These are phyloP conservation scores for Cyprinella venusta DNA, from an alignment of 2,797 vertebrate species.

Conservation along the genomic window DNA sequence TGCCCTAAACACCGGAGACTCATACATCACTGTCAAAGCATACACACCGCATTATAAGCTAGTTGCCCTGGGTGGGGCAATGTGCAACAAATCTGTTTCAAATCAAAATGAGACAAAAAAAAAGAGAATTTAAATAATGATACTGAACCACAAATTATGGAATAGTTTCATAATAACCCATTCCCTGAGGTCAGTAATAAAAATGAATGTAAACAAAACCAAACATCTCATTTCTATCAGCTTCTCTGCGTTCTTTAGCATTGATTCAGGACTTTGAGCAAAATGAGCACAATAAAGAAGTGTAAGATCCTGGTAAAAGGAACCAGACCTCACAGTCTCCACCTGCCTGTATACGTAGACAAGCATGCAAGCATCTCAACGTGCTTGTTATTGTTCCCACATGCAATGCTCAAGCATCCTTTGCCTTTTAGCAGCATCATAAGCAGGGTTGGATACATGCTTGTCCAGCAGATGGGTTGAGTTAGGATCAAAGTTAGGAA, in stretches of 20 bases:
- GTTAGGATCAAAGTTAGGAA: conserved; percentile 47
- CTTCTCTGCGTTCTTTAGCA: background rate
- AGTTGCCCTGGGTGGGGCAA: conserved; percentile 36
- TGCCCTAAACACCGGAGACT: conserved; percentile 33
- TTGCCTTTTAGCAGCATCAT: conserved; percentile 50
- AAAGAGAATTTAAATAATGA: conserved; percentile 23
- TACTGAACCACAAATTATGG: conserved; percentile 19
- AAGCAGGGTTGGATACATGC: conserved; percentile 19
- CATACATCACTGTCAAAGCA: conserved; percentile 54
- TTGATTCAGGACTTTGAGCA: conserved; percentile 9
- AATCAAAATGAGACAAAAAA: conserved; percentile 38
- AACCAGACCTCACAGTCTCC: background rate
- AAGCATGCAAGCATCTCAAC: background rate
- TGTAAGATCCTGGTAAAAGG: background rate
- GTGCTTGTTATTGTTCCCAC: background rate
- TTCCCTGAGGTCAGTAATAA: conserved; percentile 4
- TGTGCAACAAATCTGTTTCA: conserved; percentile 28
- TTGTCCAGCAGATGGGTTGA: conserved; percentile 47
- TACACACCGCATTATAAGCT: conserved; percentile 31
- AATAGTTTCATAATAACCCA: conserved; percentile 9
- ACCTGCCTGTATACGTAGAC: background rate
- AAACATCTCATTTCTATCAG: conserved; percentile 11
- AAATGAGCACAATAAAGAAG: background rate
- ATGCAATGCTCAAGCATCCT: background rate
- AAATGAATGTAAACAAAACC: conserved; percentile 31